Evolutionary conservation across 2,888 invertebrate genomes (phyloP).

Genomic region (Chymomyza procnemis): DNA sequence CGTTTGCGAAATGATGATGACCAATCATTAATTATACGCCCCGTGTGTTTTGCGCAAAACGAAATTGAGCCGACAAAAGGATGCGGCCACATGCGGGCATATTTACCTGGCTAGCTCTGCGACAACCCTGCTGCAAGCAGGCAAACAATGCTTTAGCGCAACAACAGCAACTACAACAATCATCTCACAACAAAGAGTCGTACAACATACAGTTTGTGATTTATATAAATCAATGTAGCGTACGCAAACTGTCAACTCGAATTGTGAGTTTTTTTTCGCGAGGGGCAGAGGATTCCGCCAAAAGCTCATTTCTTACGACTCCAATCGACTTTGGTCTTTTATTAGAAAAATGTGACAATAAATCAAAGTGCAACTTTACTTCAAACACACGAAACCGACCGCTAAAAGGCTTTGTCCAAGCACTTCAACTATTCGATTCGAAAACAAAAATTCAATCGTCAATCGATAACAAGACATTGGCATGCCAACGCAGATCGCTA

Average conservation of each 20-base stretch:
- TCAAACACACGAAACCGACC: constrained; percentile 40
- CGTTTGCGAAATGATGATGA: constrained; percentile 43
- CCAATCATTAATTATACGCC: constrained; percentile 45
- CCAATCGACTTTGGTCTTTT: constrained; percentile 12
- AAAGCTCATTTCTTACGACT: not conserved
- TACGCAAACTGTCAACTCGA: constrained; percentile 57
- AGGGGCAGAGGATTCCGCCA: not conserved
- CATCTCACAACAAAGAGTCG: not conserved
- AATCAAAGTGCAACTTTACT: constrained; percentile 50
- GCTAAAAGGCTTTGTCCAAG: constrained; percentile 26
- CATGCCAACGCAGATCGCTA: constrained; percentile 17
- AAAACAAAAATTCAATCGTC: not conserved
- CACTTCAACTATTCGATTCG: not conserved
- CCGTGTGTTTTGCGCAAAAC: not conserved
- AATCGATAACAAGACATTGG: not conserved
- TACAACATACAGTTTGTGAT: constrained; percentile 22
- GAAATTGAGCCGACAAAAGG: constrained; percentile 9
- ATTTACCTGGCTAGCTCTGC: constrained; percentile 4
- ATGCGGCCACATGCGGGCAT: constrained; percentile 16
- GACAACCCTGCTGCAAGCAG: constrained; percentile 4
- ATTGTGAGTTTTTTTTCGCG: not conserved
- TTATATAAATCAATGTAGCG: constrained; percentile 40
- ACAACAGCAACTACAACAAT: not conserved
- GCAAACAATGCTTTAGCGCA: not conserved
- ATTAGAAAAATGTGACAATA: constrained; percentile 55